These are phyloP conservation scores for Junonia oenone DNA, from an alignment of 2,888 invertebrate genomes.

Conservation along the genomic window DNA sequence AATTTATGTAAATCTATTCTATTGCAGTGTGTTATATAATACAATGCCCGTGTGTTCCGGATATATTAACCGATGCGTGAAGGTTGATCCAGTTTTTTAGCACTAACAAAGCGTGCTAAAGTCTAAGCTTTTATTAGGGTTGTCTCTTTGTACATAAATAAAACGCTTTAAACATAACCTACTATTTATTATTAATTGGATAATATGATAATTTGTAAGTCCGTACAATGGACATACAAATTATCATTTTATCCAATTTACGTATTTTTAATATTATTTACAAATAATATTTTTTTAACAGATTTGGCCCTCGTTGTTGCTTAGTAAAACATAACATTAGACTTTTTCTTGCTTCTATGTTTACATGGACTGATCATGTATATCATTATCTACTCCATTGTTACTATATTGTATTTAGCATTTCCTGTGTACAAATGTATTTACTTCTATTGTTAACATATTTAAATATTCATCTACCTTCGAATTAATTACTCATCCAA, in stretches of 20 bases:
- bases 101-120: slow-evolving; percentile 9
- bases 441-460: not conserved
- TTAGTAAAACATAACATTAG: not conserved
- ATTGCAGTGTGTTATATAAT: slow-evolving; percentile 1
- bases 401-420: too few relatives aligned
- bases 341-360: not conserved
- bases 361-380: not conserved
- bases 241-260: too few relatives aligned
- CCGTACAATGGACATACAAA: too few relatives aligned
- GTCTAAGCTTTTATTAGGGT: not conserved
- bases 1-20: not conserved
- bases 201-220: too few relatives aligned
- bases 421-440: not conserved
- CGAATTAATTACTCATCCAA: not conserved
- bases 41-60: slow-evolving; percentile 14
- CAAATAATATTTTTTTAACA: too few relatives aligned
- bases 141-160: not conserved
- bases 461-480: not conserved
- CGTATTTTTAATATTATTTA: too few relatives aligned
- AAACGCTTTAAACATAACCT: not conserved
- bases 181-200: too few relatives aligned
- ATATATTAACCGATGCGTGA: slow-evolving; percentile 17
- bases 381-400: too few relatives aligned
- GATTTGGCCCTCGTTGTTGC: not conserved
- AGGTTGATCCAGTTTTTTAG: slow-evolving; percentile 22